Evolutionary conservation across 2,888 invertebrate genomes (phyloP).

Genomic region (Lottia gigantea): DNA sequence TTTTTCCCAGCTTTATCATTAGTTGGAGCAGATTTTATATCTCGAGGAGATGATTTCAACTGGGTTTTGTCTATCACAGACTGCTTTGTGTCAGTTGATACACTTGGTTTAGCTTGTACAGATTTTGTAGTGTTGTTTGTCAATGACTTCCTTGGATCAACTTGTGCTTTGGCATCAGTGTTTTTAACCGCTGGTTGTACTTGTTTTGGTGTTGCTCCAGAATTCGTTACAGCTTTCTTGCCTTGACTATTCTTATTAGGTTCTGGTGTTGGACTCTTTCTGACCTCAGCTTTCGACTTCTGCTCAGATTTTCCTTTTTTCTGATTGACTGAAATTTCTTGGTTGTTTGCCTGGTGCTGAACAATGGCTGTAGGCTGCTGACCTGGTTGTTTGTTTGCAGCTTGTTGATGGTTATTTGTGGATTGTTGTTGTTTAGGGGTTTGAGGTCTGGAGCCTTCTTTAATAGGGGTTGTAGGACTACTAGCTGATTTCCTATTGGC

Average conservation of each 20-base stretch:
- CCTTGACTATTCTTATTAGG: conserved; percentile 15
- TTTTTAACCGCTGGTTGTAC: neutral
- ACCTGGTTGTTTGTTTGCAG: neutral
- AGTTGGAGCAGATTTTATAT: neutral
- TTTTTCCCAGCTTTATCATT: neutral
- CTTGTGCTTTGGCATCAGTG: conserved; percentile 20
- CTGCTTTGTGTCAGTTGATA: neutral
- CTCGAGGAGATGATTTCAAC: neutral
- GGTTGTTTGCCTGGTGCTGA: conserved; percentile 31
- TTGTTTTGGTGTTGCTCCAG: conserved; percentile 10
- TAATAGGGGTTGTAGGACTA: conserved; percentile 24
- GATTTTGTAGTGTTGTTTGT: conserved; percentile 11
- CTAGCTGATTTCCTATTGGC: conserved; percentile 19
- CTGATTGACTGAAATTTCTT: conserved; percentile 27
- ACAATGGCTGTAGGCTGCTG: conserved; percentile 8
- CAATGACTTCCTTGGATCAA: conserved; percentile 19
- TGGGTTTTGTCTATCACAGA: conserved; percentile 1
- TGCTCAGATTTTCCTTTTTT: conserved; percentile 19
- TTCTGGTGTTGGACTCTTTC: conserved; percentile 3
- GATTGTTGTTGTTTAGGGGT: neutral
- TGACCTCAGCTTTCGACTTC: neutral
- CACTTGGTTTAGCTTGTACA: neutral
- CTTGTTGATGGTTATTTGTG: too few species aligned
- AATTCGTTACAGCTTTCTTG: neutral
- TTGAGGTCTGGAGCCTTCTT: conserved; percentile 2